These are phyloP conservation scores for Pedetes capensis DNA, from an alignment of 2,113 vertebrate genomes.

Conservation along the genomic window DNA sequence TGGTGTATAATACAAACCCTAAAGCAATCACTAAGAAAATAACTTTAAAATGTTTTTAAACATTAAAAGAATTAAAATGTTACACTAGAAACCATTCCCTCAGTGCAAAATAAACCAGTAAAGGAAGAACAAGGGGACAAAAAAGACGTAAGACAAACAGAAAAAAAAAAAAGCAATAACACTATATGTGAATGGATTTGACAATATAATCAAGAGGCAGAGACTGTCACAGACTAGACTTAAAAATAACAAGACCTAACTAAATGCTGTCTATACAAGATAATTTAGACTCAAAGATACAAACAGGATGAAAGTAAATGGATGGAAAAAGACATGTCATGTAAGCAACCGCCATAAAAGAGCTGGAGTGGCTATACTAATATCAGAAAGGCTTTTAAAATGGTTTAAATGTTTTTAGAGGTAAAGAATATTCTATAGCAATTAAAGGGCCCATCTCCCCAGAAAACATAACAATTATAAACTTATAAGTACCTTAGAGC, in stretches of 20 bases:
- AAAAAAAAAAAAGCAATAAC: slow-evolving; percentile 7
- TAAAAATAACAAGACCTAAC: not conserved
- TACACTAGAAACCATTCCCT: not conserved
- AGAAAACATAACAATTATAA: not conserved
- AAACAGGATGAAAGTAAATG: not conserved
- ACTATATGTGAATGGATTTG: not conserved
- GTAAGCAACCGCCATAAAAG: not conserved
- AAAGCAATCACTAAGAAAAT: no score
- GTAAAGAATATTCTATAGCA: not conserved
- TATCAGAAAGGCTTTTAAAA: not conserved
- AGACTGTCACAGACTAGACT: not conserved
- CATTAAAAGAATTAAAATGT: slow-evolving; percentile 1
- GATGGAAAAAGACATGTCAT: not conserved
- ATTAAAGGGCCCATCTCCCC: not conserved
- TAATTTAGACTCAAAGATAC: not conserved
- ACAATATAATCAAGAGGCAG: not conserved
- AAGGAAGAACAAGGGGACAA: not conserved
- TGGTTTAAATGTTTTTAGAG: not conserved
- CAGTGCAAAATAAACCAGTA: not conserved
- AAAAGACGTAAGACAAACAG: not conserved
- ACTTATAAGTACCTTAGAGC: not conserved
- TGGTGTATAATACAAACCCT: not conserved
- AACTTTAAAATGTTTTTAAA: no score
- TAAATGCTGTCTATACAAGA: not conserved
- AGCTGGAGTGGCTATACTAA: not conserved